Base-by-base conservation (phyloP, 2,113 vertebrate species). In the Salminus brasiliensis region DNA sequence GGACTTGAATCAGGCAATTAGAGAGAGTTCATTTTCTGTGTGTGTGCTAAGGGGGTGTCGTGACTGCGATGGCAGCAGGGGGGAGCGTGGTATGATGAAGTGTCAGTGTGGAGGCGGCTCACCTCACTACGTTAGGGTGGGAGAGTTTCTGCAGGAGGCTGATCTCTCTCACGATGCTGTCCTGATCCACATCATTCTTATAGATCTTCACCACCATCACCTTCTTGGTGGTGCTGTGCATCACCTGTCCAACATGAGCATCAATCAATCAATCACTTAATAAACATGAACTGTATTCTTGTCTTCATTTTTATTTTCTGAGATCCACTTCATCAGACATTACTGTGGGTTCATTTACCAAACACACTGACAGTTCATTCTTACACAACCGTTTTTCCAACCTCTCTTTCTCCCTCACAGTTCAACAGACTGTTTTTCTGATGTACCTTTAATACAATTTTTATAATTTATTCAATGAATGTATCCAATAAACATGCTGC, bases 181-280 rank as follows among this genome's bases (percentile, higher is more conserved):
- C 94, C 80, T 96, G 94, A 84, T 96, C 95, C 80, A 96, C 95
- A 0, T 96, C 92, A 0, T 95, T 96, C 89, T 95, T 96, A 80
- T 96, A 96, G 85, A 96, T 95, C 90, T 96, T 96, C 80, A 96
- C 95, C 87, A 96, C 95, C 94, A 95, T 95, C 81, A 92, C 92
- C 79, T 96, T 96, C 53, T 85, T 84, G 16, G 87, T 92, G 45
- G 86, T 89, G 78, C 67, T 90, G 78, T 95, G 94, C 15, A 87
- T 90, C 69, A 96, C 95, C 95, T 96, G 84, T 63, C 39, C 3
- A 36, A 66, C 11, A 66, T 15, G 3, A 66, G 21, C 62, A 66
- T 16, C 4, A 4, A n/a, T 12, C 32, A 27, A 7, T 57, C n/a
- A 57, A 13, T 34, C 13, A 63, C 27, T n/a, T n/a, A n/a, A n/a